phyloP scores from a whole-genome alignment of 2,797 vertebrate genomes.

The Cheracebus regulus region DNA sequence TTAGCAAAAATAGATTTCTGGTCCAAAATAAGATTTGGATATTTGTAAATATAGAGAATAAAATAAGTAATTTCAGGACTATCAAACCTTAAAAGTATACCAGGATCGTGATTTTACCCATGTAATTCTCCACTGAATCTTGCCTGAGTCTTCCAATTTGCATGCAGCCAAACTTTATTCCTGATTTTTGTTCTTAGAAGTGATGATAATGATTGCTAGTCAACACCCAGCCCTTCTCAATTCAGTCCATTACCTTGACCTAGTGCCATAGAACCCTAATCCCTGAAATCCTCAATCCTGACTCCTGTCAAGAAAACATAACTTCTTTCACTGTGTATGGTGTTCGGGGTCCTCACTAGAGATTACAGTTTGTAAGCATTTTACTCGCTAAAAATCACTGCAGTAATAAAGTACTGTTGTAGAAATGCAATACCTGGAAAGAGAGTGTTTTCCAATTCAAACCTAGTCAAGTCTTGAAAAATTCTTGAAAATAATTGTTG shows the following conservation, averaged over 20 bases:
- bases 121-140: neutral
- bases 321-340: neutral
- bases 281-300: neutral
- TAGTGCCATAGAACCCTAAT: neutral
- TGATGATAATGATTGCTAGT: neutral
- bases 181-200: neutral
- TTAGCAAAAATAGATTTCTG: neutral
- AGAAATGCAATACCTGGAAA: neutral
- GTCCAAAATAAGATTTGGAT: neutral
- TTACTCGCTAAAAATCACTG: neutral
- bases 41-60: neutral
- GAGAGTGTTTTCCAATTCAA: neutral
- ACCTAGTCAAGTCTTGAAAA: neutral
- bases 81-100: neutral
- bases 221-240: neutral
- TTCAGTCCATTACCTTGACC: neutral
- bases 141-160: neutral
- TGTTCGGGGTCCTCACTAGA: neutral
- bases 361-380: slow-evolving; percentile 2
- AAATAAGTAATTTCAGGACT: neutral
- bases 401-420: neutral
- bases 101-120: neutral
- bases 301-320: neutral
- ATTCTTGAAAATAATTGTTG: slow-evolving; percentile 6
- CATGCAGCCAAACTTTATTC: neutral